Evolutionary conservation across 2,888 invertebrate genomes (phyloP), one percentile per base, ranked within the genome.

Genomic region (Acronicta leporina): DNA sequence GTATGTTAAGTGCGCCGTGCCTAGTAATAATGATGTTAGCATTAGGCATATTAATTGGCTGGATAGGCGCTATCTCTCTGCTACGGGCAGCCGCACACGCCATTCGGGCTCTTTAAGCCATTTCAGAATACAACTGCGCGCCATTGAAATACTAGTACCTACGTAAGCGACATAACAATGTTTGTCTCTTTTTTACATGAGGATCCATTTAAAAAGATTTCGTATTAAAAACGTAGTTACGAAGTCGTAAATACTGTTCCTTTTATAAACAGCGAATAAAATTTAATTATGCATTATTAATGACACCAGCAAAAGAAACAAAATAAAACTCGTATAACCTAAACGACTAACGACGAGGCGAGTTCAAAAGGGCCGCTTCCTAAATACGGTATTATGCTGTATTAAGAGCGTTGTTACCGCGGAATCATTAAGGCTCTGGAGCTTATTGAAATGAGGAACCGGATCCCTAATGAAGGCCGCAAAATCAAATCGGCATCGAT

Each of bases 21-120:
- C 92, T 88, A 87, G 92, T 94, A 94, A 94, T 94, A 94, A 94
- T 94, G 94, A 94, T 94, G 94, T 94, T 94, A 93, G 94, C 94
- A 94, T 94, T 94, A 94, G 93, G 91, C 92, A 92, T 94, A 94
- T 94, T 94, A 94, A 94, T 94, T 93, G 93, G 87, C 84, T 84
- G 88, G 89, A 91, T 92, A 89, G 88, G 87, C 87, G 89, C 89
- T 92, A 92, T 93, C 92, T 91, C 86, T 87, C 75, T 80, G 73
- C 79, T 80, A 77, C 83, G 81, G 83, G 86, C 82, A 83, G 84
- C 87, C 83, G 85, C 82, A 86, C 86, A 86, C 85, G 87, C 89
- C 78, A 83, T 83, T 82, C 77, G 73, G 77, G 73, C 71, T 83
- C 77, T 74, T 71, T 76, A 78, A 80, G 79, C 75, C 70, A 72